phyloP scores from a whole-genome alignment of 2,797 vertebrate species.

The Malurus splendens region DNA sequence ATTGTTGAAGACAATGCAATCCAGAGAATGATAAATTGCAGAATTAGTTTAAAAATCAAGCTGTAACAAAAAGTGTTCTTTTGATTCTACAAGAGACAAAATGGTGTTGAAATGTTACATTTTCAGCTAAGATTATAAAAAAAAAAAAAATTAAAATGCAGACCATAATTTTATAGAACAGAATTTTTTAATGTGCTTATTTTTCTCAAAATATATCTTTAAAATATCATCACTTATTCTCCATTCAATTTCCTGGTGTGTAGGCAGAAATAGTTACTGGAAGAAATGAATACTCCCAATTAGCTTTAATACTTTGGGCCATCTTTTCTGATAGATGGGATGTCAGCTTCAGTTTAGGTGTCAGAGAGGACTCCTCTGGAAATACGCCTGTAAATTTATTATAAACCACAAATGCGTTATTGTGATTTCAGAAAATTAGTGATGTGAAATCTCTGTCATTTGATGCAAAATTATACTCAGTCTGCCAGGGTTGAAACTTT shows the following conservation, averaged over 20 bases:
- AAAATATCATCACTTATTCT: not conserved
- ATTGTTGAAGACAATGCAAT: conserved; percentile 55
- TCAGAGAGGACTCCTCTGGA: too few relatives aligned
- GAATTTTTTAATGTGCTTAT: not conserved
- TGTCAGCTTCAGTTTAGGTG: too few relatives aligned
- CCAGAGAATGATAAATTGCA: conserved; percentile 35
- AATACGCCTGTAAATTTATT: too few relatives aligned
- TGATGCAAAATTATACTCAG: too few relatives aligned
- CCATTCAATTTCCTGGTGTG: not conserved
- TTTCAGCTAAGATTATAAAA: not conserved
- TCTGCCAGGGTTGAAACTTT: too few relatives aligned
- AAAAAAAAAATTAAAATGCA: not conserved
- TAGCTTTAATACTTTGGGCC: too few relatives aligned
- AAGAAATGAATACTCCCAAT: not conserved
- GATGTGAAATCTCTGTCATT: too few relatives aligned
- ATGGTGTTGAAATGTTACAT: not conserved
- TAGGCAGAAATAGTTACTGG: not conserved
- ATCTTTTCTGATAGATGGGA: too few relatives aligned
- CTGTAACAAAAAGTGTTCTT: not conserved
- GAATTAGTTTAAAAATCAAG: conserved; percentile 47
- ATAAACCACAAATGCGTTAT: too few relatives aligned
- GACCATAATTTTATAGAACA: not conserved
- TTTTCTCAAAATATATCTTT: not conserved
- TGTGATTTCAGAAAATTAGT: too few relatives aligned
- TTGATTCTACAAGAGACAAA: not conserved